Percentiles rank a stretch among this genome's conserved stretches.
These are phyloP conservation scores for Oostethus manadensis DNA, from an alignment of 2,113 vertebrate species.

Conservation along the genomic window DNA sequence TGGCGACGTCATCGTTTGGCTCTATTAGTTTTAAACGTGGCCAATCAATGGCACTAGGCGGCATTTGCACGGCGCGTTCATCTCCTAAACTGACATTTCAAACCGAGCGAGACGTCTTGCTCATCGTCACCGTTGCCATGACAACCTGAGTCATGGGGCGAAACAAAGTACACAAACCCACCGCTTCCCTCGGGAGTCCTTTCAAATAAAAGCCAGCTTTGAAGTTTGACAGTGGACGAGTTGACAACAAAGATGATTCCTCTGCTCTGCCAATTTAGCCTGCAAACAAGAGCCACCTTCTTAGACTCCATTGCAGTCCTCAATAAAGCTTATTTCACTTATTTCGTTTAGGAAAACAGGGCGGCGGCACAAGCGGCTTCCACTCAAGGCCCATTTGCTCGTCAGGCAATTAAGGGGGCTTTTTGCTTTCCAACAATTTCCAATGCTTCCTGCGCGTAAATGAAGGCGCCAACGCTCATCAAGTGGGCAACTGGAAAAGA, in stretches of 20 bases:
- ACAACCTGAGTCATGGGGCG: slow-evolving; percentile 54
- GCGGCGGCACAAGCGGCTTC: slow-evolving; percentile 11
- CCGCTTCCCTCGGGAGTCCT: slow-evolving; percentile 46
- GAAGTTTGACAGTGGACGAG: slow-evolving; percentile 45
- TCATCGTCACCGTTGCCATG: slow-evolving; percentile 56
- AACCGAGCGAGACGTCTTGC: slow-evolving; percentile 7
- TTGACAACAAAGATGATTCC: slow-evolving; percentile 21
- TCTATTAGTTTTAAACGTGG: slow-evolving; percentile 13
- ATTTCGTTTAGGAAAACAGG: slow-evolving; percentile 32
- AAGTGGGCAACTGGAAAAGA: slow-evolving; percentile 17
- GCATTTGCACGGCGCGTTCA: slow-evolving; percentile 10
- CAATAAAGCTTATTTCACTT: slow-evolving; percentile 25
- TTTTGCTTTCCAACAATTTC: slow-evolving; percentile 40
- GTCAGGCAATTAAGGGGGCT: slow-evolving; percentile 43
- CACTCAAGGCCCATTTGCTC: slow-evolving; percentile 40
- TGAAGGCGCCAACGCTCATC: slow-evolving; percentile 22
- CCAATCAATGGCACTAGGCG: slow-evolving; percentile 22
- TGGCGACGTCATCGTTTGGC: slow-evolving; percentile 12
- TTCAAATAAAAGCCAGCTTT: slow-evolving; percentile 59
- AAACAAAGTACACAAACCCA: slow-evolving; percentile 35
- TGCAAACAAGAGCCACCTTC: background rate
- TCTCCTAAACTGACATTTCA: slow-evolving; percentile 23
- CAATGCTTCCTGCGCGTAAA: slow-evolving; percentile 28
- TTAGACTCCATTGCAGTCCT: background rate
- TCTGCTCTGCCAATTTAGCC: background rate